phyloP scores from a whole-genome alignment of 2,113 vertebrate species.

The Mobula birostris region DNA sequence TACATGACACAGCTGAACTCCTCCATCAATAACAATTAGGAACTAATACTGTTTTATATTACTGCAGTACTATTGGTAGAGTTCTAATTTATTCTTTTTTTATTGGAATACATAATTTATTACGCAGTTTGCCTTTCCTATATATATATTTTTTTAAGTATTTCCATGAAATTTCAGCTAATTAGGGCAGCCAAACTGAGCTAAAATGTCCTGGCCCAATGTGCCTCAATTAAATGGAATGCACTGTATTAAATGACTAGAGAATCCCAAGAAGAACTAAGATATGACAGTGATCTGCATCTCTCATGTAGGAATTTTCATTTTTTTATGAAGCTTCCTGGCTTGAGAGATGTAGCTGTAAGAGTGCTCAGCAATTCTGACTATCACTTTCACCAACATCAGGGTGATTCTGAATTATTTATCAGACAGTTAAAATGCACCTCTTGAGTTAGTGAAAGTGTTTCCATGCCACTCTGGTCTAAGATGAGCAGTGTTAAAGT shows the following conservation, averaged over 20 bases:
- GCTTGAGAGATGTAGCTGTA: neutral
- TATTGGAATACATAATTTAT: too few species aligned
- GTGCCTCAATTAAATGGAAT: too few species aligned
- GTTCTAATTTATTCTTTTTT: too few species aligned
- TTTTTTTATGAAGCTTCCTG: neutral
- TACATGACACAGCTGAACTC: too few species aligned
- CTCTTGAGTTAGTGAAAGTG: conserved; percentile 17
- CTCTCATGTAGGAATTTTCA: neutral
- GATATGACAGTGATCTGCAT: neutral
- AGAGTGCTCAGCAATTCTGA: neutral
- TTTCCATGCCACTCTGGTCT: neutral
- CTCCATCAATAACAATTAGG: too few species aligned
- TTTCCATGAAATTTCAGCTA: too few species aligned
- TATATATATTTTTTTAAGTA: too few species aligned
- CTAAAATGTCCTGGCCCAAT: too few species aligned
- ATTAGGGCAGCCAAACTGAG: too few species aligned
- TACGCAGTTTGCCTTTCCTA: too few species aligned
- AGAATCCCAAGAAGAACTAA: neutral
- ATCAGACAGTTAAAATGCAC: neutral
- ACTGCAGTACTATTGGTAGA: too few species aligned
- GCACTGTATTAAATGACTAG: neutral
- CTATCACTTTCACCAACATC: neutral
- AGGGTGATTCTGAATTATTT: neutral
- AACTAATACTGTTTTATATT: too few species aligned
- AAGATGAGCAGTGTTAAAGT: neutral